Evolutionary conservation across 2,113 vertebrate species (phyloP), one percentile per base, ranked within the genome.

Genomic region (Lagenorhynchus albirostris): DNA sequence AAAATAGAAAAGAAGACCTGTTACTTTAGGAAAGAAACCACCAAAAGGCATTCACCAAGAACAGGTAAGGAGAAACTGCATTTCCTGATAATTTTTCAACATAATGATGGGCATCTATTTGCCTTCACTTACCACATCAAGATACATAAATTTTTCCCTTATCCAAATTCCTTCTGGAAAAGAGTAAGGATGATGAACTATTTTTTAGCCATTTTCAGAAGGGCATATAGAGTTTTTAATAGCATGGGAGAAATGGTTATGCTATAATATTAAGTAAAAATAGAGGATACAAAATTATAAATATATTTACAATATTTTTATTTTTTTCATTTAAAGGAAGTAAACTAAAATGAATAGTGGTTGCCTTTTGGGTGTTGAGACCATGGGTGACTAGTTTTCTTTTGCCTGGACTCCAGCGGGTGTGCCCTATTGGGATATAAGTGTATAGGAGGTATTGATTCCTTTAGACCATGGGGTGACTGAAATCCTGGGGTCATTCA

Each of bases 51-150:
- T 86, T n/a, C 50, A 63, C 23, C 47, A 80, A 91, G 86, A 92
- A 68, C n/a, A 86, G 63, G 97, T 97, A 97, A 92, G 91, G 31
- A 31, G 70, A 95, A 96, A 91, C 9, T 47, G 62, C 18, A 62
- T 25, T 83, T 76, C 25, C 38, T 53, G 50, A 53, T 26, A 94
- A 83, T 71, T 87, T 38, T 81, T 91, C 38, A 86, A 33, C 55
- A 86, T 50, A 26, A 8, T 33, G 4, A 73, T 77, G 17, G 8
- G 25, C n/a, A n/a, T 84, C 44, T 90, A 36, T 77, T 83, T 82
- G 89, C 38, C 36, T 93, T 92, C 13, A 67, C 9, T 91, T 88
- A 47, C 17, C 53, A 89, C 10, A 88, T 81, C 11, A 87, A 55
- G n/a, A 10, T 50, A 58, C 31, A 38, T 63, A 71, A 36, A 13